Conservation (phyloP, 2,113 vertebrate species). For the Chloroceryle aenea region DNA sequence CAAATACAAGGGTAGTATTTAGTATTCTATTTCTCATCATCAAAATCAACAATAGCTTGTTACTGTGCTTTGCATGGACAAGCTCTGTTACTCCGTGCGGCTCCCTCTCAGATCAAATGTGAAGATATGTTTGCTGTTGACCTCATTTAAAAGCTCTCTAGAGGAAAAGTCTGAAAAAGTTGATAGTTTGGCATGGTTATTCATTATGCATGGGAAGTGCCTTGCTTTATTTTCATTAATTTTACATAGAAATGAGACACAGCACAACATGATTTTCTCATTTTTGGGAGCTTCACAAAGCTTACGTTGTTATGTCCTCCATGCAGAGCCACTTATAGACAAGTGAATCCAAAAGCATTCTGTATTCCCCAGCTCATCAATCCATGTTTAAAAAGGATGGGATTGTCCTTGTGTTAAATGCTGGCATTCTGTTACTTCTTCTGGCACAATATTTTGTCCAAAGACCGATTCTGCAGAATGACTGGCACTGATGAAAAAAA, state of each 20-base stretch:
- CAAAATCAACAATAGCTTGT: constrained; percentile 39
- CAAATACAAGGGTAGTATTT: constrained; percentile 2
- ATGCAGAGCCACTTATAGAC: not conserved
- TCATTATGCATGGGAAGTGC: constrained; percentile 72
- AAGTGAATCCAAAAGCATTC: constrained; percentile 36
- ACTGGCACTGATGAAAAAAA: not conserved
- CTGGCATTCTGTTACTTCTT: constrained; percentile 32
- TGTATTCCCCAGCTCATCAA: constrained; percentile 8
- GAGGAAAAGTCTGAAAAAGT: constrained; percentile 55
- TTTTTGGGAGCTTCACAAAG: constrained; percentile 42
- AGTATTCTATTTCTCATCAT: constrained; percentile 41
- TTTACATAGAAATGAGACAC: constrained; percentile 68
- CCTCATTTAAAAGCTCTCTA: constrained; percentile 65
- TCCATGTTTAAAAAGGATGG: constrained; percentile 33
- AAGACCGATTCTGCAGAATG: constrained; percentile 29
- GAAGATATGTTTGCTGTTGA: constrained; percentile 68
- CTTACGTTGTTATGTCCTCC: constrained; percentile 13
- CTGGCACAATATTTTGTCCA: constrained; percentile 19
- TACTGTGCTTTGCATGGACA: constrained; percentile 9
- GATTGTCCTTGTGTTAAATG: constrained; percentile 35
- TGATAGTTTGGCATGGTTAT: constrained; percentile 64
- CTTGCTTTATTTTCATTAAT: constrained; percentile 69
- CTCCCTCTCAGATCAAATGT: constrained; percentile 33
- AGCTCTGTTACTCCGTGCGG: constrained; percentile 45
- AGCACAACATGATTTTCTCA: constrained; percentile 41